Evolutionary conservation across 2,888 invertebrate genomes (phyloP), one percentile per base, ranked within the genome.

Genomic region (Uropetala carovei): DNA sequence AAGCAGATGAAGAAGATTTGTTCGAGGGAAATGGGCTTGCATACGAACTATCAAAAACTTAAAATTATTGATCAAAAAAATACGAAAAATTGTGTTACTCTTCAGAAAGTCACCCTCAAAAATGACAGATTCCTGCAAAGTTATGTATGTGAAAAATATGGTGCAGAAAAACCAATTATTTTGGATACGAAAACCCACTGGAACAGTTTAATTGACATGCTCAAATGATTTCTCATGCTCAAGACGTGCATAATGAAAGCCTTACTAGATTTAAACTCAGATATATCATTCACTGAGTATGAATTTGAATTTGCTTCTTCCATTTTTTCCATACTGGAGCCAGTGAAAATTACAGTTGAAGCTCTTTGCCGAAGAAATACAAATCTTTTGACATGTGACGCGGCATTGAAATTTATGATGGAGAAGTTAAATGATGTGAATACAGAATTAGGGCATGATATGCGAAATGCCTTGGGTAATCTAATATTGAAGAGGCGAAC

Each of bases 311-410:
- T 75, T 75, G n/a, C 75, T n/a, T 75, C 75, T n/a, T n/a, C n/a
- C 0, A 5, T n/a, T 75, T 75, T n/a, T 75, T n/a, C 18, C n/a
- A 75, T 9, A 22, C n/a, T 75, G 18, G n/a, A 75, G 75, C 75
- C 75, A 75, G 11, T 22, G 75, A 75, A 75, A 75, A 75, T 75
- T 75, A 75, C 75, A 27, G 75, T n/a, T n/a, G 75, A 75, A 27
- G 75, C 75, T 13, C 75, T 75, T 75, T 75, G 22, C 75, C n/a
- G 75, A n/a, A 75, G 75, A 22, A 22, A 75, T n/a, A 22, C 22
- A 75, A 75, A 75, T 75, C 18, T 75, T 75, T 75, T 22, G n/a
- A 27, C n/a, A 27, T 22, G 10, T 75, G 22, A 18, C 11, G 14
- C 27, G 4, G 75, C 11, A 75, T 75, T 75, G 5, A 43, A 59